These are phyloP conservation scores for Pristionchus maxplancki DNA, from an alignment of 2,888 invertebrate species.

Conservation along the genomic window DNA sequence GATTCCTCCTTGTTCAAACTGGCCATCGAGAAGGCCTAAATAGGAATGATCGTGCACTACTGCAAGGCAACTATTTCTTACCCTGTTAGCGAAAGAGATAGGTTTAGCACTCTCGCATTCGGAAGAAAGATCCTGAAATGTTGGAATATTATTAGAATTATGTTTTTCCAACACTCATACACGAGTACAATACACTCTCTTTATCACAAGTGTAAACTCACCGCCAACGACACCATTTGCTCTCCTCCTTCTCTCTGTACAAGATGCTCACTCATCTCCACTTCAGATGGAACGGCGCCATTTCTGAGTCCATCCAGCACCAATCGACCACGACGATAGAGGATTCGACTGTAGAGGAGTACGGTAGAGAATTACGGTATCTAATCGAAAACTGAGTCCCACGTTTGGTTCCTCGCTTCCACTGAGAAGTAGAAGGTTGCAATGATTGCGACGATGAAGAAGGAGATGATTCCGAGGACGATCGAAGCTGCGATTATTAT, in stretches of 20 bases:
- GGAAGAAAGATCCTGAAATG: background rate
- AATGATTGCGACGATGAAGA: background rate
- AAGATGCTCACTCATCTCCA: background rate
- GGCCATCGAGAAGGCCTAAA: background rate
- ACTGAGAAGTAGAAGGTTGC: background rate
- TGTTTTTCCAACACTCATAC: too few relatives aligned
- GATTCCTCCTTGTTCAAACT: background rate
- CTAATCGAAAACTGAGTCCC: conserved; percentile 11
- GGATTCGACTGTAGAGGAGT: conserved; percentile 10
- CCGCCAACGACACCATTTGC: background rate
- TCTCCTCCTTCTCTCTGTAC: background rate
- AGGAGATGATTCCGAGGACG: background rate
- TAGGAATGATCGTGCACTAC: too few relatives aligned
- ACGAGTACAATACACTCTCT: too few relatives aligned
- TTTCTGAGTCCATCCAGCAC: background rate
- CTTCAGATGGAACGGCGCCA: background rate
- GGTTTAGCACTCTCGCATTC: conserved; percentile 1
- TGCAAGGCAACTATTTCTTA: background rate
- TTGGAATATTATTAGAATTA: too few relatives aligned
- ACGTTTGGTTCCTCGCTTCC: conserved; percentile 20
- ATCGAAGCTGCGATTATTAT: conserved; percentile 16
- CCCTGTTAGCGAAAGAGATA: conserved; percentile 31
- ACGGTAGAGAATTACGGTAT: background rate
- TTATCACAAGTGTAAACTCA: too few relatives aligned
- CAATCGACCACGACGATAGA: background rate